Evolutionary conservation across 1,140 invertebrate species (phyloP).

Genomic region (Calephelis nemesis): DNA sequence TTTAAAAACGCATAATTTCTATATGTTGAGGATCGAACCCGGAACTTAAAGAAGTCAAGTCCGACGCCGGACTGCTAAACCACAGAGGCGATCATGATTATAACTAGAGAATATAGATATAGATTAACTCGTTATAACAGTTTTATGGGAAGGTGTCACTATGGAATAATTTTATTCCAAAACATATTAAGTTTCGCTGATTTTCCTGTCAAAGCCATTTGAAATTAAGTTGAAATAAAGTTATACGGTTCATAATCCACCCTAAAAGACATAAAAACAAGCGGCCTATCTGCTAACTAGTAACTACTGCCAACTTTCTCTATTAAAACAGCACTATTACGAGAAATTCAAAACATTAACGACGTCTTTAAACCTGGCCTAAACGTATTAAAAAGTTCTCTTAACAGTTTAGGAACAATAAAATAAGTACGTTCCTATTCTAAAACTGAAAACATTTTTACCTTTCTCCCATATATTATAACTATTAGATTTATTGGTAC

Average conservation of each 20-base stretch:
- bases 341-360: constrained; percentile 18
- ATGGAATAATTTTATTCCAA: too few relatives aligned
- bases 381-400: constrained; percentile 27
- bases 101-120: too few relatives aligned
- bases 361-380: constrained; percentile 10
- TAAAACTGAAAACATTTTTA: constrained; percentile 22
- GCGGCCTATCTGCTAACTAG: not conserved
- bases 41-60: too few relatives aligned
- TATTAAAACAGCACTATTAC: not conserved
- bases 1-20: too few relatives aligned
- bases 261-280: constrained; percentile 5
- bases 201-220: not conserved
- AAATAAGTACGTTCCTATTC: constrained; percentile 32
- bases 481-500: constrained; percentile 55
- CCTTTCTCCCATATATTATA: constrained; percentile 39
- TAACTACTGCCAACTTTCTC: constrained; percentile 4
- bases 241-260: not conserved
- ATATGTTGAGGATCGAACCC: too few relatives aligned
- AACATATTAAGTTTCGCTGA: not conserved
- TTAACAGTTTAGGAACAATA: constrained; percentile 38
- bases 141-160: too few relatives aligned
- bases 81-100: too few relatives aligned
- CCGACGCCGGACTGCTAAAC: too few relatives aligned
- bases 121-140: too few relatives aligned
- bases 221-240: not conserved